phyloP scores from a whole-genome alignment of 2,113 vertebrate species.

The Epinephelus cyanopodus region DNA sequence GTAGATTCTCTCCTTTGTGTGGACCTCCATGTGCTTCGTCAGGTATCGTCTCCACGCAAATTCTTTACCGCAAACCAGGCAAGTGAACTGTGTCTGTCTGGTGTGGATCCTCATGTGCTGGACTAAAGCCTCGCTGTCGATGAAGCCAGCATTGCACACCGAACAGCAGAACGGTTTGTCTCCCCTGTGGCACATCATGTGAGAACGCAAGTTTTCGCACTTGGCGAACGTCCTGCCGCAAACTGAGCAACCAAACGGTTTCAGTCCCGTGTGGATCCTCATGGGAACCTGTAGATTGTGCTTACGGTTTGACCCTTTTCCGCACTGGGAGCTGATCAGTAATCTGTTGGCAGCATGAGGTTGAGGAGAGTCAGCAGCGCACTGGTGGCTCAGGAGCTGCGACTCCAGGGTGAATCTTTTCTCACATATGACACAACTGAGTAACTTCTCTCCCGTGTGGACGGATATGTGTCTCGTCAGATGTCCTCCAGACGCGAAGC shows the following conservation, averaged over 20 bases:
- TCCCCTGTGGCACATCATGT: slow-evolving; percentile 10
- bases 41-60: slow-evolving; percentile 42
- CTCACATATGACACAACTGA: slow-evolving; percentile 17
- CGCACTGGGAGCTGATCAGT: slow-evolving; percentile 6
- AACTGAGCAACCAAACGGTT: slow-evolving; percentile 34
- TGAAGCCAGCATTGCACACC: slow-evolving; percentile 22
- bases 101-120: slow-evolving; percentile 55
- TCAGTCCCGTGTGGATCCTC: slow-evolving; percentile 31
- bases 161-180: slow-evolving; percentile 42
- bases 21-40: slow-evolving; percentile 37
- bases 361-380: background rate
- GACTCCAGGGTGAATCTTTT: background rate
- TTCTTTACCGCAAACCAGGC: slow-evolving; percentile 31
- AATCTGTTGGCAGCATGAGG: background rate
- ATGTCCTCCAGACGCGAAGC: slow-evolving; percentile 21
- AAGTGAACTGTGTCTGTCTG: slow-evolving; percentile 30
- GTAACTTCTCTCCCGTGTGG: slow-evolving; percentile 30
- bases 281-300: slow-evolving; percentile 11
- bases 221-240: slow-evolving; percentile 26
- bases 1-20: slow-evolving; percentile 2
- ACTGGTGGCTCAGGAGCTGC: background rate
- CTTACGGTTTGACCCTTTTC: background rate
- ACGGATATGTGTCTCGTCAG: slow-evolving; percentile 17
- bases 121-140: slow-evolving; percentile 1
- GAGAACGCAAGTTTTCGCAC: background rate